Percentiles rank a stretch among this genome's conserved stretches.
phyloP scores from a whole-genome alignment of 2,113 vertebrate species.

The Eublepharis macularius region DNA sequence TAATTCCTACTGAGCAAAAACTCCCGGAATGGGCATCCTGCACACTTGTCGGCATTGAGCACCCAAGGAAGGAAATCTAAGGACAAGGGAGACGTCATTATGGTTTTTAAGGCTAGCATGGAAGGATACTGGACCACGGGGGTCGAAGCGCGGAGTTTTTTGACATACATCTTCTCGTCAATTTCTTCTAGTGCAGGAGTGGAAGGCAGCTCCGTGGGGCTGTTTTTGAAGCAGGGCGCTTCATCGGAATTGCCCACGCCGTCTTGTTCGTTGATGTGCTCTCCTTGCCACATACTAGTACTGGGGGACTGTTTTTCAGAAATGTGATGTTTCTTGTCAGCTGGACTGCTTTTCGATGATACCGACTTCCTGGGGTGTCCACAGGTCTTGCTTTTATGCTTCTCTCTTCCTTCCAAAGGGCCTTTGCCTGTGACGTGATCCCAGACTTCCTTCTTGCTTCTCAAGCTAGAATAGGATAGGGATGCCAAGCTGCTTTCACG shows the following conservation, averaged over 20 bases:
- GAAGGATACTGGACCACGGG: conserved; percentile 43
- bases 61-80: conserved; percentile 70
- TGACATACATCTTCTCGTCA: conserved; percentile 23
- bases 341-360: background rate
- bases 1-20: conserved; percentile 50
- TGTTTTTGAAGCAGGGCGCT: background rate
- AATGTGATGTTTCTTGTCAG: fast-evolving
- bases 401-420: background rate
- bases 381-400: background rate
- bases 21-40: conserved; percentile 69
- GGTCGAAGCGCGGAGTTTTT: conserved; percentile 24
- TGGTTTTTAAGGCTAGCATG: conserved; percentile 27
- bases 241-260: background rate
- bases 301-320: background rate
- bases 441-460: conserved; percentile 69
- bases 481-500: background rate
- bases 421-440: conserved; percentile 5
- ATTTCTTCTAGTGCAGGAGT: conserved; percentile 26
- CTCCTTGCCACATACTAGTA: background rate
- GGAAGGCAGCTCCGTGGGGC: background rate
- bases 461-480: conserved; percentile 68
- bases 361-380: background rate
- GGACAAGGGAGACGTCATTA: background rate
- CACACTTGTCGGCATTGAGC: conserved; percentile 66
- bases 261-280: background rate